phyloP scores from a whole-genome alignment of 2,797 vertebrate species.

The Phrynocephalus vlangalii region DNA sequence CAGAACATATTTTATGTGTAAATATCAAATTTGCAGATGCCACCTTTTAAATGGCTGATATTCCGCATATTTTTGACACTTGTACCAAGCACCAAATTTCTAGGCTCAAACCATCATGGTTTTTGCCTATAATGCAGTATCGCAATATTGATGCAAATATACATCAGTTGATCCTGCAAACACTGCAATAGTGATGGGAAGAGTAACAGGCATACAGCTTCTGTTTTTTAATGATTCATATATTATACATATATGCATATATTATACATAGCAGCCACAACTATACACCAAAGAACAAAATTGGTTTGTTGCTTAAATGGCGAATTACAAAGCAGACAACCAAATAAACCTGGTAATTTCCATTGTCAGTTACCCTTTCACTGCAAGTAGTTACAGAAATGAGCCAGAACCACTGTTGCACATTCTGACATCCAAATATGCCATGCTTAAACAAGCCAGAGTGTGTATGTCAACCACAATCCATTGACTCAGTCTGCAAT shows the following conservation, averaged over 20 bases:
- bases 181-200: background rate
- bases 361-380: too few relatives aligned
- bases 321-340: too few relatives aligned
- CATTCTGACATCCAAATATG: too few relatives aligned
- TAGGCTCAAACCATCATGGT: background rate
- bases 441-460: too few relatives aligned
- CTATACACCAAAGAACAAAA: too few relatives aligned
- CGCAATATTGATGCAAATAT: background rate
- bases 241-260: background rate
- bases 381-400: too few relatives aligned
- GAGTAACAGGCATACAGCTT: background rate
- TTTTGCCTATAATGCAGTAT: background rate
- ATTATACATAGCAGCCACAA: background rate
- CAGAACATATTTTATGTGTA: background rate
- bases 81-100: background rate
- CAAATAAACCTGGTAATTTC: too few relatives aligned
- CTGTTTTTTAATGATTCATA: background rate
- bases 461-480: too few relatives aligned
- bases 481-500: too few relatives aligned
- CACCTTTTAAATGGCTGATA: background rate
- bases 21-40: background rate
- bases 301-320: too few relatives aligned
- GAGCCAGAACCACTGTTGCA: too few relatives aligned
- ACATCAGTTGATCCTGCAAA: background rate
- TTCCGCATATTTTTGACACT: background rate